Evolutionary conservation across 2,113 vertebrate species (phyloP), one percentile per base, ranked within the genome.

Genomic region (Falcunculus frontatus): DNA sequence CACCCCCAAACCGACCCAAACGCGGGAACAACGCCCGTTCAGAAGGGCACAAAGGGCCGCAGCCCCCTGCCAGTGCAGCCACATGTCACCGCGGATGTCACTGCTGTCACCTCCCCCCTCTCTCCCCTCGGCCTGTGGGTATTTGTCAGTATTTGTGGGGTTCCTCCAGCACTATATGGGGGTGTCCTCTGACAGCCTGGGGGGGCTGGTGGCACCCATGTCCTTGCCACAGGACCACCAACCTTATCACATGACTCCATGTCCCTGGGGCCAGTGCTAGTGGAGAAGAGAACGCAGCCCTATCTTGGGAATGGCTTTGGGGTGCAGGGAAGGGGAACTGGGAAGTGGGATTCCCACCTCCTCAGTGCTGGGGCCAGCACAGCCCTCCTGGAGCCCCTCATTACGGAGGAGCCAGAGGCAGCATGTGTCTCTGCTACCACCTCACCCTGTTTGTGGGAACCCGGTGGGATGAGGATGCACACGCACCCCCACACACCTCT

Each of bases 171-270:
- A 9, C 11, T 7, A 0, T 20, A 5, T 15, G 0, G 3, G 30
- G 46, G 50, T 57, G 83, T 27, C 64, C 57, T 49, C 39, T 3
- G 8, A 42, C 18, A 70, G 60, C 46, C 3, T 1, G 32, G n/a
- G 35, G 6, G 21, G 4, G 13, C 75, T 62, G 70, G 44, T 14
- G 13, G 26, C 30, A 20, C 59, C 21, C 5, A 1, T 25, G 62
- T 37, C 63, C 46, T 26, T 20, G 7, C 23, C 14, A 1, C 11
- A 26, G 60, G n/a, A 30, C 2, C 3, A 25, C 26, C 13, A 8
- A 4, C 16, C 33, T n/a, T 5, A 4, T n/a, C 4, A 2, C 8
- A 0, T 2, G 5, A 46, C 32, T 22, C 2, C 0, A 27, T 22
- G 10, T 78, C 64, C 33, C 26, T 3, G 26, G 30, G 47, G 20